Conservation (phyloP, 1,140 invertebrate species). For the Pomphorhynchus laevis region DNA sequence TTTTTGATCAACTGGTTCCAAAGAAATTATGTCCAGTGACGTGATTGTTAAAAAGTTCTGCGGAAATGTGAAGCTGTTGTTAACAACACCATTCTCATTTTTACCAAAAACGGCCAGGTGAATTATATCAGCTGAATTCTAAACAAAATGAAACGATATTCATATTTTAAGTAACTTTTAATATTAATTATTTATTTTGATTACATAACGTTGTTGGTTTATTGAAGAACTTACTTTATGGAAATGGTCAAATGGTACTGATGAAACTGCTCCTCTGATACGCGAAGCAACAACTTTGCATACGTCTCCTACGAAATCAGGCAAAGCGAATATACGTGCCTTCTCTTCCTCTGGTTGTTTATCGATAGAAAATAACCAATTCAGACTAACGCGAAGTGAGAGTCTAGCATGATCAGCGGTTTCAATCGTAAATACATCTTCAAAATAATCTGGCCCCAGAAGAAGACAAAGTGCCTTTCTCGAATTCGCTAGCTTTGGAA, state of each 20-base stretch:
- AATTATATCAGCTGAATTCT: conserved; percentile 16
- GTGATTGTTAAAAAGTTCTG: conserved; percentile 14
- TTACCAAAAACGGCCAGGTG: conserved; percentile 16
- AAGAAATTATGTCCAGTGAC: conserved; percentile 16
- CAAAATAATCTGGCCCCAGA: conserved; percentile 17
- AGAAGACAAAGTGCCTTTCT: conserved; percentile 17
- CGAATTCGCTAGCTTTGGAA: conserved; percentile 16
- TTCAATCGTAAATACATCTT: conserved; percentile 14
- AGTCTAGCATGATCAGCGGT: conserved; percentile 18
- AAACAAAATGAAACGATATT: too few species aligned
- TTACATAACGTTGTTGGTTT: too few species aligned
- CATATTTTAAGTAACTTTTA: too few species aligned
- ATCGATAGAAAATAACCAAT: conserved; percentile 17
- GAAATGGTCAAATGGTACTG: conserved; percentile 17
- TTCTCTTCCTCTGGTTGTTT: conserved; percentile 4
- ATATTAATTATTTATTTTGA: too few species aligned
- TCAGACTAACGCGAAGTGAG: conserved; percentile 15
- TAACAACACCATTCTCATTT: conserved; percentile 10
- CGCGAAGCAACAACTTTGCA: conserved; percentile 16
- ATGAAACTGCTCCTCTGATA: conserved; percentile 15
- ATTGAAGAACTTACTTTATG: conserved; percentile 10
- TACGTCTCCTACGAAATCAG: conserved; percentile 18
- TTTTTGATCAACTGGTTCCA: conserved; percentile 17
- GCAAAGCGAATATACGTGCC: conserved; percentile 12
- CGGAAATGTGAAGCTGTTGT: conserved; percentile 10